These are phyloP conservation scores for Phalloptychus januarius DNA, from an alignment of 2,797 vertebrate genomes.

Conservation along the genomic window DNA sequence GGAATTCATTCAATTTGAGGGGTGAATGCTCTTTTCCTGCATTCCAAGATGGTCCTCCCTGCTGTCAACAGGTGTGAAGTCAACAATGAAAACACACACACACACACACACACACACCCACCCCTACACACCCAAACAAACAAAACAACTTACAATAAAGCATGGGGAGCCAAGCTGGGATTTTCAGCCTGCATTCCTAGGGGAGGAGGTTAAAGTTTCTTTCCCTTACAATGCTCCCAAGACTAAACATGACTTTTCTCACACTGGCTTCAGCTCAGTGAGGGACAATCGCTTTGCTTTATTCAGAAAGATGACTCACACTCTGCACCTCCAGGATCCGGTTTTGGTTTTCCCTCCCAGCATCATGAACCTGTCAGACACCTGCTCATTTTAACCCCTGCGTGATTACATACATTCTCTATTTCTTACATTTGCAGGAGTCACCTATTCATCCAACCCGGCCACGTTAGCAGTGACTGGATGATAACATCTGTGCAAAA, in stretches of 20 bases:
- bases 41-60: slow-evolving; percentile 6
- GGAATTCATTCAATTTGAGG: slow-evolving; percentile 25
- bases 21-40: slow-evolving; percentile 15
- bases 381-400: slow-evolving; percentile 24
- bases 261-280: slow-evolving; percentile 12
- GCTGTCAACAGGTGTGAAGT: slow-evolving; percentile 62
- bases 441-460: slow-evolving; percentile 10
- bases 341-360: slow-evolving; percentile 16
- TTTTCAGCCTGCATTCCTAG: slow-evolving; percentile 56
- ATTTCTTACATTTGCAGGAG: slow-evolving; percentile 28
- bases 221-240: slow-evolving; percentile 24
- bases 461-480: slow-evolving; percentile 47
- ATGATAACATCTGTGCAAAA: slow-evolving; percentile 45
- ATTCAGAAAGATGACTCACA: slow-evolving; percentile 33
- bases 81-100: neutral
- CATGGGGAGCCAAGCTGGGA: slow-evolving; percentile 25
- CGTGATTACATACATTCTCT: slow-evolving; percentile 3
- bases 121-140: slow-evolving; percentile 5
- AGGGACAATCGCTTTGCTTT: slow-evolving; percentile 11
- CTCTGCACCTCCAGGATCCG: slow-evolving; percentile 32
- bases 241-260: slow-evolving; percentile 45
- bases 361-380: slow-evolving; percentile 20
- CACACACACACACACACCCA: neutral
- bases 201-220: slow-evolving; percentile 33
- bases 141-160: slow-evolving; percentile 12